phyloP scores from a whole-genome alignment of 2,797 vertebrate genomes.

The Mus caroli region DNA sequence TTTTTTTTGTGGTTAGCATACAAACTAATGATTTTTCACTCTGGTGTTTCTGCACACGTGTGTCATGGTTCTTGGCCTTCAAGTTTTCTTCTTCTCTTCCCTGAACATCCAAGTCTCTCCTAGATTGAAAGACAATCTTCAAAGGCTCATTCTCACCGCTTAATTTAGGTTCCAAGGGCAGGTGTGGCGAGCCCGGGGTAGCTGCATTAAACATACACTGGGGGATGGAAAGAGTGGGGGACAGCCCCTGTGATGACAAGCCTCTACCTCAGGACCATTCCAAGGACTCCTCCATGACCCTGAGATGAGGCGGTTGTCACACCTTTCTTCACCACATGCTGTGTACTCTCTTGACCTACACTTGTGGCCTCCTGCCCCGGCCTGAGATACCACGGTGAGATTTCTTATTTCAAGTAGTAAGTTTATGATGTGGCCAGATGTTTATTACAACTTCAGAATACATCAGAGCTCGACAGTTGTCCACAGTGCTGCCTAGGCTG shows the following conservation, averaged over 20 bases:
- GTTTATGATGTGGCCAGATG: not conserved
- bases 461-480: not conserved
- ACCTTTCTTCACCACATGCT: not conserved
- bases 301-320: not conserved
- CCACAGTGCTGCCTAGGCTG: not conserved
- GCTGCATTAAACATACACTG: not conserved
- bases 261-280: not conserved
- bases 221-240: not conserved
- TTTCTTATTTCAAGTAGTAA: constrained; percentile 55
- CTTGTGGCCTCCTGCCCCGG: constrained; percentile 31
- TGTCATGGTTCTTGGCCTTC: not conserved
- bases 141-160: not conserved
- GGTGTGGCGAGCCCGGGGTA: not conserved
- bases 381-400: constrained; percentile 22
- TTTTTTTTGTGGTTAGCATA: not conserved
- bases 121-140: not conserved
- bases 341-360: not conserved
- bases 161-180: not conserved
- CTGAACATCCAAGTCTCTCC: not conserved
- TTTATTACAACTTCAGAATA: constrained; percentile 44
- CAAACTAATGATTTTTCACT: not conserved
- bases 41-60: not conserved
- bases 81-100: not conserved
- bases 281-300: not conserved
- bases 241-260: too few relatives aligned